Conservation (phyloP, 2,797 vertebrate genomes). For the Macrochelys suwanniensis region DNA sequence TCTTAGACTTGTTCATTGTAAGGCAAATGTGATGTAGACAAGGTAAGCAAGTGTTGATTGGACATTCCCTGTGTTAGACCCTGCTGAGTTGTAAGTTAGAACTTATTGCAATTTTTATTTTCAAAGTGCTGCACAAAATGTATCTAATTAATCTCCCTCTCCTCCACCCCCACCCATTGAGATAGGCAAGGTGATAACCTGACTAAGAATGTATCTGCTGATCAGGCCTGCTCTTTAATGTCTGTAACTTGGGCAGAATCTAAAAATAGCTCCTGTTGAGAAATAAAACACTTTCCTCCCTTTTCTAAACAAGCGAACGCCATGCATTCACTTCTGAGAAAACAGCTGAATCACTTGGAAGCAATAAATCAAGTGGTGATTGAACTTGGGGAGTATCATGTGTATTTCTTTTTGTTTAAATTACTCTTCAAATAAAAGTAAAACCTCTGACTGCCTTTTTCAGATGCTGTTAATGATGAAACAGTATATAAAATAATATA, state of each 20-base stretch:
- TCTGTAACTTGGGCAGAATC: neutral
- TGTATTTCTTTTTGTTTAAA: neutral
- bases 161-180: neutral
- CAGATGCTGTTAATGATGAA: neutral
- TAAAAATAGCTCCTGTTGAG: neutral
- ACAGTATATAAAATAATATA: neutral
- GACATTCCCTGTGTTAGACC: neutral
- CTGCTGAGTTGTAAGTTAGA: neutral
- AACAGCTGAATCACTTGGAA: neutral
- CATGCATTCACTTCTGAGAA: neutral
- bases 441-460: neutral
- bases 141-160: neutral
- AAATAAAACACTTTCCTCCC: neutral
- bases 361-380: neutral
- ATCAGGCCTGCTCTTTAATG: neutral
- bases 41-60: neutral
- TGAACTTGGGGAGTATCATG: neutral
- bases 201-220: neutral
- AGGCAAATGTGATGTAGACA: neutral
- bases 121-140: neutral
- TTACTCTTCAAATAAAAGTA: neutral
- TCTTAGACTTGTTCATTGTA: conserved; percentile 6
- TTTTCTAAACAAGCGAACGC: neutral
- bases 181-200: neutral
- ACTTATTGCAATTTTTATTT: neutral